Percentiles rank a stretch among this genome's conserved stretches.
These are phyloP conservation scores for Probaryconus sp. DNA, from an alignment of 1,140 invertebrate genomes.

Conservation along the genomic window DNA sequence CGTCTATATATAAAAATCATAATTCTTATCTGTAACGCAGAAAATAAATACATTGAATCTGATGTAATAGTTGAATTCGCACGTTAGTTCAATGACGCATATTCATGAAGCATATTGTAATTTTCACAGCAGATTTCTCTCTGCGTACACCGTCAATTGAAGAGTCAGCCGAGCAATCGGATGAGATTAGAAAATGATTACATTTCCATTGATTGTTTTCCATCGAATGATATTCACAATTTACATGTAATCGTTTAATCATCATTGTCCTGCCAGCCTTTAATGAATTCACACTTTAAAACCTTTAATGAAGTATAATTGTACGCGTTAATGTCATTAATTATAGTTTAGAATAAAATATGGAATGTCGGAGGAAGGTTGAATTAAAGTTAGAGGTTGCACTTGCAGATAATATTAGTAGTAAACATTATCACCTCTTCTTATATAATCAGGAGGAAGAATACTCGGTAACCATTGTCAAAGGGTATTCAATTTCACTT, in stretches of 20 bases:
- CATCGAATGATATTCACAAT: conserved; percentile 23
- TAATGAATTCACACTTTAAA: no score
- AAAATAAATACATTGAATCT: conserved; percentile 40
- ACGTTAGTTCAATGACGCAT: conserved; percentile 52
- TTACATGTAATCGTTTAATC: conserved; percentile 20
- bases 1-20: conserved; percentile 14
- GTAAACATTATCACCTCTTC: no score
- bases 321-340: no score
- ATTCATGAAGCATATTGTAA: conserved; percentile 54
- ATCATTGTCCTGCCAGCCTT: no score
- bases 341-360: no score
- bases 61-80: conserved; percentile 44
- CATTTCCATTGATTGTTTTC: conserved; percentile 8
- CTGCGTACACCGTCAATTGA: conserved; percentile 9
- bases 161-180: conserved; percentile 24
- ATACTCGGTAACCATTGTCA: no score
- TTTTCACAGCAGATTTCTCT: conserved; percentile 44
- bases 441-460: no score
- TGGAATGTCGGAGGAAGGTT: no score
- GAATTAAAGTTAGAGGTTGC: no score
- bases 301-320: no score
- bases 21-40: conserved; percentile 38
- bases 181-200: conserved; percentile 33
- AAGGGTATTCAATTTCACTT: no score
- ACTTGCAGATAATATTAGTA: no score